Percentiles rank a stretch among this genome's conserved stretches.
phyloP scores from a whole-genome alignment of 2,113 vertebrate species.

The Mesoclemmys tuberculata region DNA sequence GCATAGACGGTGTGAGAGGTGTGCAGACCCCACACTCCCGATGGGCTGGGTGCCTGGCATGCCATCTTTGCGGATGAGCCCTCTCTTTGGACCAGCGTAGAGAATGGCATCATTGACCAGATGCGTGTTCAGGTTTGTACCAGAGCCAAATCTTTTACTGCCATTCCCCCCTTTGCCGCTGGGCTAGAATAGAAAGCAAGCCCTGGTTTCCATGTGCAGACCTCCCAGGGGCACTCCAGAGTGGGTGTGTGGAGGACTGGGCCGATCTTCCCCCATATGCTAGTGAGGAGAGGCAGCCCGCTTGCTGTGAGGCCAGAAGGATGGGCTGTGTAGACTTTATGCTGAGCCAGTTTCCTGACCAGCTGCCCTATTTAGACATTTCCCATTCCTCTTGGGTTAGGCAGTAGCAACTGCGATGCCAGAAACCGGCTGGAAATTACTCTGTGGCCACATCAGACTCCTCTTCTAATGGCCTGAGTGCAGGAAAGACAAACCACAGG shows the following conservation, averaged over 20 bases:
- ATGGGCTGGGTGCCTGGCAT: accelerated
- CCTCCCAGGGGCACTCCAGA: too few species aligned
- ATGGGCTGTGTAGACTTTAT: neutral
- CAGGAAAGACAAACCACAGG: slow-evolving; percentile 50
- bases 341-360: neutral
- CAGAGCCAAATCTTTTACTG: neutral
- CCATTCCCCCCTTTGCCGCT: neutral
- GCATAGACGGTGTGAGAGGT: too few species aligned
- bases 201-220: neutral
- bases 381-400: neutral
- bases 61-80: neutral
- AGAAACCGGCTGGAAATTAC: slow-evolving; percentile 38
- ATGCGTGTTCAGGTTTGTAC: neutral
- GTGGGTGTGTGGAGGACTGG: neutral
- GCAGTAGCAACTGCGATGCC: neutral
- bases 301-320: accelerated
- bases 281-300: accelerated
- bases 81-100: accelerated
- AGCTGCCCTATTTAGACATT: neutral
- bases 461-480: slow-evolving; percentile 59
- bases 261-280: neutral
- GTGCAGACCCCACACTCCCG: neutral
- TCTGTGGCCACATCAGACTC: slow-evolving; percentile 57
- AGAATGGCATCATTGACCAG: accelerated
- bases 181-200: accelerated